Evolutionary conservation across 1,140 invertebrate genomes (phyloP).

Genomic region (Drosophila bipectinata): DNA sequence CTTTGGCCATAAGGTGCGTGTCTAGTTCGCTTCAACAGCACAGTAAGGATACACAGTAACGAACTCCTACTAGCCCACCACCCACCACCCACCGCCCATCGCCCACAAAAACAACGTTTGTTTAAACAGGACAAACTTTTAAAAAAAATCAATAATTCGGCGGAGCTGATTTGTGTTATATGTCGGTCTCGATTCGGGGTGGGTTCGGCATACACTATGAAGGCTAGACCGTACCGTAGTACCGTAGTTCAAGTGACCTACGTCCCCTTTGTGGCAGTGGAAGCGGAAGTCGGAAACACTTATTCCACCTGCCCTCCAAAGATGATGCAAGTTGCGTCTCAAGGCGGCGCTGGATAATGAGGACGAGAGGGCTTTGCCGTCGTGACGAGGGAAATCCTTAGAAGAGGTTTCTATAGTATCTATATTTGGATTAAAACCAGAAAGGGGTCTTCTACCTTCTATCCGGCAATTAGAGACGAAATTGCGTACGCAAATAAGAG

Average conservation of each 20-base stretch:
- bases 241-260: not conserved
- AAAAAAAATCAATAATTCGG: constrained; percentile 4
- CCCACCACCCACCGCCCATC: too few species aligned
- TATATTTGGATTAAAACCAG: too few species aligned
- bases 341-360: too few species aligned
- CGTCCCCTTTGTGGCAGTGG: constrained; percentile 5
- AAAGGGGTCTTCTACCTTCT: too few species aligned
- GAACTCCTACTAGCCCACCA: too few species aligned
- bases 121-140: not conserved
- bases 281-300: constrained; percentile 69
- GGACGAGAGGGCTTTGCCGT: too few species aligned
- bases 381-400: too few species aligned
- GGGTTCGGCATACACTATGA: not conserved
- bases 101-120: too few species aligned
- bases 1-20: not conserved
- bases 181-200: not conserved
- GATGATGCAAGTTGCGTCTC: too few species aligned
- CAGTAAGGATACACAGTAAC: not conserved
- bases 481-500: not conserved
- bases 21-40: not conserved
- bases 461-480: not conserved
- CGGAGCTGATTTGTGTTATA: not conserved
- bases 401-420: too few species aligned
- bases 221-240: not conserved
- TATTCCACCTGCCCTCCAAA: constrained; percentile 39